Base-by-base conservation (phyloP, 2,888 invertebrate species). In the Caenorhabditis macrosperma region DNA sequence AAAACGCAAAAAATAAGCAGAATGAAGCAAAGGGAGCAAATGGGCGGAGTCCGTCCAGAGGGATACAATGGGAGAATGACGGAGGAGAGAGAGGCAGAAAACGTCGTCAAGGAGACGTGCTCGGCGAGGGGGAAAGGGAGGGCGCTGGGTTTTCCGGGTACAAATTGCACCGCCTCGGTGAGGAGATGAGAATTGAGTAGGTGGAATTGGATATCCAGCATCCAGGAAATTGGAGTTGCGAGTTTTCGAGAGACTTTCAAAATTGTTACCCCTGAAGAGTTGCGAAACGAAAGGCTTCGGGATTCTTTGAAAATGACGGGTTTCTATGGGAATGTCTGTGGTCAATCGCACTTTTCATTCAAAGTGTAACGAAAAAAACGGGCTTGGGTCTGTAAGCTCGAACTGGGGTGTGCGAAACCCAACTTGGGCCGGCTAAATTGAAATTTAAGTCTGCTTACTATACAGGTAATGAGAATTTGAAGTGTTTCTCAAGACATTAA, bases 1-100 rank as follows among this genome's bases (percentile, higher is more conserved):
- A 48, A 44, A 44, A 44, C 20, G 44, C 44, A 61, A 57, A 63
- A 30, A 74, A 20, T 20, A 35, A 48, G 57, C 52, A 44, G 28
- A 41, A 26, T 22, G 26, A 28, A 28, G 68, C n/a, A 46, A 57
- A 28, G 38, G 24, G 24, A 52, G 30, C 22, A 52, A 24, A 26
- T 22, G 44, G 44, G 38, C 17, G 59, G 38, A 48, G 54, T 52
- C 38, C n/a, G n/a, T n/a, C n/a, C n/a, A 48, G 30, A 55, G 30
- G 41, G 28, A 50, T 57, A 61, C 26, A 46, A 59, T 9, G 33
- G 55, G 59, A 63, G 28, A 30, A 28, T 7, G 44, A 22, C 50
- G 20, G 15, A 30, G 35, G 60, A 52, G 44, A 17, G 44, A 41
- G 44, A 54, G 44, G 17, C 24, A 30, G 57, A 52, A 35, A n/a